A percentile compares a stretch with the other conserved stretches of the same genome.
Conservation (phyloP, 2,113 vertebrate genomes). For the human (Homo sapiens) region GRCh38 chrX:12325501-12326000, state of each 20-base stretch:
- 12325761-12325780: not conserved
- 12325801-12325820: not conserved
- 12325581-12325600: not conserved
- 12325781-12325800: not conserved
- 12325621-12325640: not conserved
- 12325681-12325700: not conserved
- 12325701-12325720: not conserved
- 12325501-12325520: not conserved
- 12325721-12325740: not conserved
- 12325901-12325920: not conserved
- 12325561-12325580: not conserved
- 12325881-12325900: not conserved
- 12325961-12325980: not conserved
- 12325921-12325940: not conserved
- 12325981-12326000: not conserved
- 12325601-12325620: slow-evolving; percentile 15
- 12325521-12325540: not conserved
- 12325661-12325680: not conserved
- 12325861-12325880: not conserved
- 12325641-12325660: not conserved
- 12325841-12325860: not conserved
- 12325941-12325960: not conserved
- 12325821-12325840: not conserved
- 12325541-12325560: not conserved
- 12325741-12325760: not conserved